Conservation (phyloP, 2,797 vertebrate genomes). For the Neoniphon sammara region DNA sequence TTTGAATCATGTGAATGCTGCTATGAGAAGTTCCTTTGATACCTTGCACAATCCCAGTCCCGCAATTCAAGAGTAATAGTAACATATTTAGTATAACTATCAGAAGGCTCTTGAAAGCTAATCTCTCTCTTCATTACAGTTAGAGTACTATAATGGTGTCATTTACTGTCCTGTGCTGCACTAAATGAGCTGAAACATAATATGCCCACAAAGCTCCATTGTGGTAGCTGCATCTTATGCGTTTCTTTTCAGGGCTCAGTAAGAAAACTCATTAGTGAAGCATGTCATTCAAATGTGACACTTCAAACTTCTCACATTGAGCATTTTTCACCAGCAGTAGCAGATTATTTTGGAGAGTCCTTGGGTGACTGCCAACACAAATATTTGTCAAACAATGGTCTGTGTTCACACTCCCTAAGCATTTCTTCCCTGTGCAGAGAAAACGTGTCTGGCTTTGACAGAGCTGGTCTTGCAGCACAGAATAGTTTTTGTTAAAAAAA, state of each 20-base stretch:
- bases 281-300: slow-evolving; percentile 64
- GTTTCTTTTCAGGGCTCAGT: slow-evolving; percentile 40
- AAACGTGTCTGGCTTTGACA: slow-evolving; percentile 62
- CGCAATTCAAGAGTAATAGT: slow-evolving; percentile 13
- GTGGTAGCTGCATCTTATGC: slow-evolving; percentile 40
- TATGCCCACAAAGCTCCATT: slow-evolving; percentile 51
- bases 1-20: slow-evolving; percentile 56
- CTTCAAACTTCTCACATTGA: slow-evolving; percentile 49
- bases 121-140: slow-evolving; percentile 48
- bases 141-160: slow-evolving; percentile 34
- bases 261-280: slow-evolving; percentile 67
- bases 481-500: slow-evolving; percentile 61
- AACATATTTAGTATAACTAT: slow-evolving; percentile 35
- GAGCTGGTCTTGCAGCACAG: slow-evolving; percentile 44
- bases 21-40: slow-evolving; percentile 45
- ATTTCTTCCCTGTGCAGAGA: slow-evolving; percentile 52
- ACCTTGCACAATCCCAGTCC: slow-evolving; percentile 71
- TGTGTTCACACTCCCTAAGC: slow-evolving; percentile 71
- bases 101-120: slow-evolving; percentile 18
- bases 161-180: slow-evolving; percentile 35
- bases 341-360: slow-evolving; percentile 63
- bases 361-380: slow-evolving; percentile 77
- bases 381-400: slow-evolving; percentile 67
- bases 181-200: slow-evolving; percentile 41
- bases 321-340: slow-evolving; percentile 53